Conservation (phyloP, 2,888 invertebrate genomes). For the Syrista parreyssii region DNA sequence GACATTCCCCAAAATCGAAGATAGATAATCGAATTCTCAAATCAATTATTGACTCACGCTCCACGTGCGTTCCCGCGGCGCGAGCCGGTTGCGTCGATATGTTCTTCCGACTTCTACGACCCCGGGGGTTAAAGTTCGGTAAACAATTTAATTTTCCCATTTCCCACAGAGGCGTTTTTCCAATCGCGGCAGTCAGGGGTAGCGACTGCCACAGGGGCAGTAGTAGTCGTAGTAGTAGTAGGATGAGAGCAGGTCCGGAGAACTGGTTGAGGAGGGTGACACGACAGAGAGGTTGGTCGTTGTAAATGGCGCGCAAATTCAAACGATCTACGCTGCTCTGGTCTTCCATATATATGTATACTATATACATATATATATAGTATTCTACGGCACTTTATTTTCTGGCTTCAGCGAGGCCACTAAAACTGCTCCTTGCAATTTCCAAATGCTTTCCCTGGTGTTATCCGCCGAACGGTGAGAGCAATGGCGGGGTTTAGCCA, state of each 20-base stretch:
- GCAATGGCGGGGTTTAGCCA: conserved; percentile 17
- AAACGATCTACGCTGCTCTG: neutral
- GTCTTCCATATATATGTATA: neutral
- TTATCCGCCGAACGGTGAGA: neutral
- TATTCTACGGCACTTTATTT: neutral
- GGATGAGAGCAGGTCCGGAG: neutral
- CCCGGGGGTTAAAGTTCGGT: conserved; percentile 35
- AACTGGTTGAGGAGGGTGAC: neutral
- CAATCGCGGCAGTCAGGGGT: conserved; percentile 12
- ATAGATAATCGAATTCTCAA: conserved; percentile 18
- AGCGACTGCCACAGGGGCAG: neutral
- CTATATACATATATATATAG: no score
- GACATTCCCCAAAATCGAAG: neutral
- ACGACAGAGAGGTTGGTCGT: neutral
- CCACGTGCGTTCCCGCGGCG: conserved; percentile 10
- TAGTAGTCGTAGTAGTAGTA: neutral
- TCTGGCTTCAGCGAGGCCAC: neutral
- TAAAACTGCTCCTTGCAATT: conserved; percentile 10
- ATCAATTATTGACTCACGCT: conserved; percentile 20
- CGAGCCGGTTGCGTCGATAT: conserved; percentile 11
- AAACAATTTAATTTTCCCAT: conserved; percentile 42
- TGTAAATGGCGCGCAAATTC: neutral
- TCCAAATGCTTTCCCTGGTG: conserved; percentile 7
- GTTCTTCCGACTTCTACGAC: conserved; percentile 18
- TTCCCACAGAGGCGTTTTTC: conserved; percentile 26